Percentiles rank a stretch among this genome's conserved stretches.
Conservation (phyloP, 1,140 invertebrate species). For the Onthophagus taurus region DNA sequence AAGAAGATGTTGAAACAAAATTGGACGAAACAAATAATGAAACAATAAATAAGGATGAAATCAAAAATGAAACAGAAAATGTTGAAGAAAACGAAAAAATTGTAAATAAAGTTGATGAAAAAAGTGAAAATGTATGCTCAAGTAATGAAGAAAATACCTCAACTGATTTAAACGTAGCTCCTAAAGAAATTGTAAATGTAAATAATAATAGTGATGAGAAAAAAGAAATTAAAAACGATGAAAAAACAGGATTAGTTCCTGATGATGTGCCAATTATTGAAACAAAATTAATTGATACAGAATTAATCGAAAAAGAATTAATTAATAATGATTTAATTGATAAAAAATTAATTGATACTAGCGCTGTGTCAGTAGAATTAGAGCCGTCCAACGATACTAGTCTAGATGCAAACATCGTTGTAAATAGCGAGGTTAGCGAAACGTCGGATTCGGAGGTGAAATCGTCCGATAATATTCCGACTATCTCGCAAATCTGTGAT, state of each 20-base stretch:
- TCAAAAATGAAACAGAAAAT: conserved; percentile 35
- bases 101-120: conserved; percentile 15
- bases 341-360: conserved; percentile 35
- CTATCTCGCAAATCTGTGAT: conserved; percentile 65
- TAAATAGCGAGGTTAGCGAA: conserved; percentile 23
- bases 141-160: conserved; percentile 13
- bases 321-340: too few relatives aligned
- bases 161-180: conserved; percentile 8
- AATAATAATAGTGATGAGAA: conserved; percentile 21
- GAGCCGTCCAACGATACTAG: conserved; percentile 51
- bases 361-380: conserved; percentile 40
- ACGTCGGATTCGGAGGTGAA: conserved; percentile 43
- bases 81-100: conserved; percentile 15
- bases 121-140: conserved; percentile 5
- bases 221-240: conserved; percentile 30
- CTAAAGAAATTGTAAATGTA: conserved; percentile 7
- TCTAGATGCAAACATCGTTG: conserved; percentile 40
- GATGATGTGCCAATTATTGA: conserved; percentile 38
- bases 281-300: too few relatives aligned
- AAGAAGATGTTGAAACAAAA: conserved; percentile 18
- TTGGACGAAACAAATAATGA: conserved; percentile 41
- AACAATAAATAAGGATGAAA: conserved; percentile 38
- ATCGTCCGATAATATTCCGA: conserved; percentile 55
- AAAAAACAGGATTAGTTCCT: conserved; percentile 13
- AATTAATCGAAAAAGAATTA: too few relatives aligned